Base-by-base conservation (phyloP, 2,113 vertebrate genomes). In the Mustela nigripes region DNA sequence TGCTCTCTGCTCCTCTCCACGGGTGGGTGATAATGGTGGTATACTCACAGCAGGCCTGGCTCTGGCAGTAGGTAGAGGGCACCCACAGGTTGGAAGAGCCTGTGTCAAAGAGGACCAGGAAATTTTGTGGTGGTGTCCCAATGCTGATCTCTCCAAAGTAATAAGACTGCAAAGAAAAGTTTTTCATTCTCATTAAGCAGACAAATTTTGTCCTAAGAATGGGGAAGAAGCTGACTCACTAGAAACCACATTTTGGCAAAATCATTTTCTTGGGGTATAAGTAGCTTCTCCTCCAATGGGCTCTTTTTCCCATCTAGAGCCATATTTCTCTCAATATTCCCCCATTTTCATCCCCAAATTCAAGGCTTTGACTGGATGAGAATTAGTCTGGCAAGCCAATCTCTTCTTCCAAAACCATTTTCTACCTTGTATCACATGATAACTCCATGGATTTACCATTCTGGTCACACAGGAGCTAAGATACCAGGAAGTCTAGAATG, bases 71-170 rank as follows among this genome's bases (percentile, higher is more conserved):
- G 6, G 6, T 71, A 69, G 99, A 99, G 16, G 98, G 98, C 7
- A 99, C 98, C 98, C 99, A 99, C 42, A 99, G 96, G 95, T 98
- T 97, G 93, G 98, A 98, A 73, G 98, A 99, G 1, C 98, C 98
- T 0, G 98, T 99, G 97, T 99, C 98, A 0, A 99, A 99, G 11
- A 99, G 98, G 89, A 99, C 98, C 69, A 97, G 2, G 84, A 99
- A 99, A 42, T 91, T 98, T 2, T 98, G 98, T 0, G 98, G 98
- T 11, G 98, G 98, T 4, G 97, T 98, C 74, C 99, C 98, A 0
- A 98, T 95, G 97, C 96, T 98, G 98, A 99, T 99, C 95, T 98
- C 97, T 67, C 99, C 98, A 0, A 98, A 99, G 56, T 99, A 99
- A 92, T 86, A 98, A 79, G 97, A 81, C 99, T 99, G 95, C 0